phyloP scores from a whole-genome alignment of 2,797 vertebrate species.

The Acropternis orthonyx region DNA sequence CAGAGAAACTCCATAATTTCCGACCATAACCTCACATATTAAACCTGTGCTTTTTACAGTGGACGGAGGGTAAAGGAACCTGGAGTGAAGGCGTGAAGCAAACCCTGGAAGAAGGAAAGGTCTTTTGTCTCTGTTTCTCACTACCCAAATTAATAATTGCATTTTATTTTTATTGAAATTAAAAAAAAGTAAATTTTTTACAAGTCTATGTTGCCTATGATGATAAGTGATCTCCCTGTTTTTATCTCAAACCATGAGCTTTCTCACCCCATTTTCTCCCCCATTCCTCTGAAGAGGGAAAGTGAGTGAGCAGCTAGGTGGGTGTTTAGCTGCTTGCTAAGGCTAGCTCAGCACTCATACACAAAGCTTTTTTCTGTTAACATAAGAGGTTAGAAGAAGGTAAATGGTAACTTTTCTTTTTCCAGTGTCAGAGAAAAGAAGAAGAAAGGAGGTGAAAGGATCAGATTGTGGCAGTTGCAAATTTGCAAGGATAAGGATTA shows the following conservation, averaged over 20 bases:
- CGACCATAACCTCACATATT: background rate
- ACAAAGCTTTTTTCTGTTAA: background rate
- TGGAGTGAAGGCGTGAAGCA: background rate
- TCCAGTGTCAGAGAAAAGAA: background rate
- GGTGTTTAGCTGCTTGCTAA: background rate
- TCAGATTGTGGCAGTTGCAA: background rate
- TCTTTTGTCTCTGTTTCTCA: background rate
- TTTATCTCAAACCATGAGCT: background rate
- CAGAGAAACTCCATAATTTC: background rate
- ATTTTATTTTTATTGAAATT: background rate
- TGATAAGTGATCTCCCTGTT: background rate
- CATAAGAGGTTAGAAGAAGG: background rate
- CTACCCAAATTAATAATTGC: background rate
- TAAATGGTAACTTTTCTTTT: background rate
- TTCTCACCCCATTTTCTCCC: background rate
- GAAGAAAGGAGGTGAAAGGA: background rate
- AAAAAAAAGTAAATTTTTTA: background rate
- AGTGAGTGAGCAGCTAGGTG: background rate
- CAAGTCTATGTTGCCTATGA: background rate
- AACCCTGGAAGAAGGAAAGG: background rate
- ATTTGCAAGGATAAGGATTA: background rate
- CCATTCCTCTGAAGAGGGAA: background rate
- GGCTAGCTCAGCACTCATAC: background rate
- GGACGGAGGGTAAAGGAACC: background rate
- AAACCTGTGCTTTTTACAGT: accelerated